Conservation (phyloP, 2,797 vertebrate species). For the Buceros bicornis region DNA sequence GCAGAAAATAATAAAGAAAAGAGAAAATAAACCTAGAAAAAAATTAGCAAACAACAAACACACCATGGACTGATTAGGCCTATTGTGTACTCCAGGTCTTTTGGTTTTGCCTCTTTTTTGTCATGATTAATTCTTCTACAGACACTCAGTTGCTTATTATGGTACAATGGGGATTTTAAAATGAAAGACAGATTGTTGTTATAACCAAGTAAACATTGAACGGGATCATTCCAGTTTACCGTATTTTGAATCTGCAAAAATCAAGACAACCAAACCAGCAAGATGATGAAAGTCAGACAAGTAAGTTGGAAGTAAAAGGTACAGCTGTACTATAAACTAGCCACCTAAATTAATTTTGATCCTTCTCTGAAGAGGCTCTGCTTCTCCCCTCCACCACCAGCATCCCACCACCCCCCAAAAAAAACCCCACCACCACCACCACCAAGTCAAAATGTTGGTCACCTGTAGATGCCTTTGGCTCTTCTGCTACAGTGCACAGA, state of each 20-base stretch:
- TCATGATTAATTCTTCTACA: conserved; percentile 18
- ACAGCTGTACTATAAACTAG: background rate
- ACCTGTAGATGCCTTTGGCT: background rate
- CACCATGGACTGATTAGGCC: background rate
- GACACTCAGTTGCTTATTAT: background rate
- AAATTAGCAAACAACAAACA: background rate
- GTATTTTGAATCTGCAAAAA: background rate
- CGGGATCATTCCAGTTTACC: background rate
- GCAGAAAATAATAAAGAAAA: background rate
- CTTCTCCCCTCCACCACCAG: background rate
- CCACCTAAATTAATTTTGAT: background rate
- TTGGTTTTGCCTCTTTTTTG: background rate
- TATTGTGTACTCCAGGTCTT: background rate
- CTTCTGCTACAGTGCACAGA: background rate
- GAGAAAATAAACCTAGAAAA: background rate
- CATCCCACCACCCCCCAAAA: no score
- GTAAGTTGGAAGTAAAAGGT: background rate
- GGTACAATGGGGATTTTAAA: background rate
- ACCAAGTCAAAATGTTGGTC: background rate
- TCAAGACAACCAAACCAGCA: background rate
- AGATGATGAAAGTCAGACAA: background rate
- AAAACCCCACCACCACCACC: background rate
- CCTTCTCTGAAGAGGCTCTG: background rate
- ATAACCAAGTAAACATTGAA: background rate
- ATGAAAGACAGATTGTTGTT: conserved; percentile 14